A percentile compares a stretch with the other conserved stretches of the same genome.
phyloP scores from a whole-genome alignment of 2,888 invertebrate species.

The Minunthozetes semirufus region DNA sequence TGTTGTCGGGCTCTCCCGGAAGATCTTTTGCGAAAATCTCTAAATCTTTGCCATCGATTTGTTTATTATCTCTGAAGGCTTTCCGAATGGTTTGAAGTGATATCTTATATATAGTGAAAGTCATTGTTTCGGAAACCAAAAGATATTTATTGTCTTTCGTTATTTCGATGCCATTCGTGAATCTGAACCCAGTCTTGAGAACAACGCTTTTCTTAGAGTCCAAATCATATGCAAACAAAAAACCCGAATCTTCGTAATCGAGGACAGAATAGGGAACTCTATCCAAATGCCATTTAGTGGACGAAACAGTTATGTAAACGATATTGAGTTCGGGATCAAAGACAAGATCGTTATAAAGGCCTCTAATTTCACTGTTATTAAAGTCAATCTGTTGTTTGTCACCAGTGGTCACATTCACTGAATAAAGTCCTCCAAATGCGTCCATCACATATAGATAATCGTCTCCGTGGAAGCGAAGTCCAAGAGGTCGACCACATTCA shows the following conservation, averaged over 20 bases:
- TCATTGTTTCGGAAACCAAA: slow-evolving; percentile 65
- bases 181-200: slow-evolving; percentile 59
- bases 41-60: slow-evolving; percentile 47
- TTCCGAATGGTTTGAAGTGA: slow-evolving; percentile 14
- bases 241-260: slow-evolving; percentile 53
- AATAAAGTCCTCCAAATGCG: slow-evolving; percentile 41
- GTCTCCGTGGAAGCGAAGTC: slow-evolving; percentile 40
- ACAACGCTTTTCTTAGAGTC: slow-evolving; percentile 59
- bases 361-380: background rate
- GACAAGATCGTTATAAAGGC: slow-evolving; percentile 38
- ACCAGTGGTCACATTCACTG: slow-evolving; percentile 40
- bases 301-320: slow-evolving; percentile 81
- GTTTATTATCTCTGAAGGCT: slow-evolving; percentile 25
- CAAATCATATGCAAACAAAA: slow-evolving; percentile 68
- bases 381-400: slow-evolving; percentile 20
- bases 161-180: slow-evolving; percentile 79
- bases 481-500: slow-evolving; percentile 42
- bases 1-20: slow-evolving; percentile 48
- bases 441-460: slow-evolving; percentile 41
- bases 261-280: slow-evolving; percentile 62
- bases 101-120: slow-evolving; percentile 32
- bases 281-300: slow-evolving; percentile 62
- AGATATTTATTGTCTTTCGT: slow-evolving; percentile 74
- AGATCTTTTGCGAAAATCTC: slow-evolving; percentile 66
- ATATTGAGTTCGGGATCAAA: slow-evolving; percentile 40